Evolutionary conservation across 30 jellyfish, hydroid and myxozoan genomes (phyloP), one percentile per base, ranked within the genome.

Genomic region (Chironex yamaguchii): DNA sequence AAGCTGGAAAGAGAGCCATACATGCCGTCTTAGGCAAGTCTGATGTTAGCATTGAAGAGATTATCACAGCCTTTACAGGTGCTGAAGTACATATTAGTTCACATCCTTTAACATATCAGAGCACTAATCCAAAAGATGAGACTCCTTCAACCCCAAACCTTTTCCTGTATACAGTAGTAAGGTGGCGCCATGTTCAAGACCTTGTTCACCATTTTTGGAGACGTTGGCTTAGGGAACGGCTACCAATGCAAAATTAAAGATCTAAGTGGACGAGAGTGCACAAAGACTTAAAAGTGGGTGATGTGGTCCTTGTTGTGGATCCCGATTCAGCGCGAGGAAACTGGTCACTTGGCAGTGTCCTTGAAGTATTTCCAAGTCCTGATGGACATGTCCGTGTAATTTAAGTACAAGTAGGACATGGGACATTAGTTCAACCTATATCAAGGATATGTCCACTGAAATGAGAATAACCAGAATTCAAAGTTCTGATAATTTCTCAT

Each of bases 1-100:
- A 71, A 36, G 49, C 94, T 21, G 89, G 76, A 30, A 84, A 84
- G 73, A 34, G 83, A 21, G 83, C 89, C 12, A 20, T 84, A 75
- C 32, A 52, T 4, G 84, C 89, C 4, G 28, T 72, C 76, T 64
- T 84, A 30, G 28, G 49, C 13, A 36, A 71, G 26, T 75, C 88
- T 29, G 32, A 71, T 70, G 75, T 71, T 23, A 22, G 79, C 12
- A 76, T 52, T 64, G 90, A 83, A 53, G 86, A 83, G 66, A 0
- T 83, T 35, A 49, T 50, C 75, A 83, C 88, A 9, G 87, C 83
- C 29, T 20, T 86, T 29, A 63, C 48, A n/a, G 69, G 81, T 33
- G 86, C 66, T 31, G 91, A 86, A 67, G 42, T 74, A 20, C 34
- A 74, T 71, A 24, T 77, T 64, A 86, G 67, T 67, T 74, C 87